Base-by-base conservation (phyloP, 2,113 vertebrate genomes). In the Oreochromis spilurus region DNA sequence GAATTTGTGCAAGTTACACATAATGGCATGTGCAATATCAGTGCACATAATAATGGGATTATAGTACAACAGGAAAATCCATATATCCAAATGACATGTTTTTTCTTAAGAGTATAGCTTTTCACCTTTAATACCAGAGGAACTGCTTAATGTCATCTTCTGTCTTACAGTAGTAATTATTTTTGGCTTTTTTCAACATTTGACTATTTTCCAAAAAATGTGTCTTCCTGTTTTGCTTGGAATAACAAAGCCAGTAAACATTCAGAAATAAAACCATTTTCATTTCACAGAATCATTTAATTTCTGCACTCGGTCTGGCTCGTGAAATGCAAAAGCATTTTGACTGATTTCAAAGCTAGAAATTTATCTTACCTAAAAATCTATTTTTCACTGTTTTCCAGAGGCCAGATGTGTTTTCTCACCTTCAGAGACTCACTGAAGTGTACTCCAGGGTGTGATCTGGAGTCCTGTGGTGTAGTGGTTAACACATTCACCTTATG, bases 31-130 rank as follows among this genome's bases (percentile, higher is more conserved):
- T 62, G 29, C 16, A 29, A 24, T 1, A 38, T 26, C 53, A 19
- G 24, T 58, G 55, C 21, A 34, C 40, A 43, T 60, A n/a, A 43
- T 60, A 11, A 13, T 50, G 26, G 26, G 19, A 50, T 65, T 45
- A 34, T 34, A 60, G 34, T 17, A 0, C 3, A 65, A 82, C 0
- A 72, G 8, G 40, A 45, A 45, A 72, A 1, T 2, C 38, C 65
- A 70, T 16, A 26, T 43, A 70, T 26, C 12, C 5, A 43, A 16
- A 43, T 43, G 21, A 6, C 38, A 43, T 7, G 34, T 5, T 38
- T 67, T 26, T 70, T 16, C n/a, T 70, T 70, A 40, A 70, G 38
- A 70, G 38, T 4, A 24, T 0, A 24, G 38, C 67, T 17, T 72
- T 26, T 45, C 13, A 26, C 40, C 14, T 72, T 72, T 17, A 45